phyloP scores from a whole-genome alignment of 2,888 invertebrate genomes.

The Cyaniris semiargus region DNA sequence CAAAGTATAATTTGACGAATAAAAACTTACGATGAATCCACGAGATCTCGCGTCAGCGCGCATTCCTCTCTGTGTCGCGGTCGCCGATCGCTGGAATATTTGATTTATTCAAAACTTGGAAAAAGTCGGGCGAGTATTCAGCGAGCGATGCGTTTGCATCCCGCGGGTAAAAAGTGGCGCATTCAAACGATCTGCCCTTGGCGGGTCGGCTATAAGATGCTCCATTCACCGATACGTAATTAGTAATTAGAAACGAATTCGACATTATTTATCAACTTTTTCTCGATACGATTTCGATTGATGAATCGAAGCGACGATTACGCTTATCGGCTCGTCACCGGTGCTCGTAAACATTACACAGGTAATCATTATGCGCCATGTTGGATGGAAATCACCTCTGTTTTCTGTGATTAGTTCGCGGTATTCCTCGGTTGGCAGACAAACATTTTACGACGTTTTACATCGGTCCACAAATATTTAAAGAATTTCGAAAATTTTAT shows the following conservation, averaged over 20 bases:
- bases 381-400: constrained; percentile 13
- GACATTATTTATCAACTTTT: constrained; percentile 42
- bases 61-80: constrained; percentile 41
- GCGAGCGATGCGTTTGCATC: constrained; percentile 52
- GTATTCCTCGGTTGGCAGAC: constrained; percentile 9
- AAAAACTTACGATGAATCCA: constrained; percentile 25
- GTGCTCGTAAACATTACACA: constrained; percentile 10
- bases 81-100: constrained; percentile 57
- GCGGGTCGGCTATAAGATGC: constrained; percentile 30
- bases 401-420: constrained; percentile 24
- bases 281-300: constrained; percentile 42
- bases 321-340: constrained; percentile 35
- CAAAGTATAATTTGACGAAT: constrained; percentile 21
- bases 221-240: constrained; percentile 44
- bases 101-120: constrained; percentile 63
- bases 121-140: constrained; percentile 52
- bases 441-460: constrained; percentile 29
- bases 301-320: constrained; percentile 40
- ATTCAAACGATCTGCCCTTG: constrained; percentile 51
- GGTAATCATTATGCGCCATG: constrained; percentile 17
- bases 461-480: constrained; percentile 22
- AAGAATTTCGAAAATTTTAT: constrained; percentile 20
- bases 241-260: constrained; percentile 44
- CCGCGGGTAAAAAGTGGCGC: constrained; percentile 55
- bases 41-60: constrained; percentile 33